phyloP scores from a whole-genome alignment of 53 echinoderm and acorn worm species.

The Zoroaster sp. region DNA sequence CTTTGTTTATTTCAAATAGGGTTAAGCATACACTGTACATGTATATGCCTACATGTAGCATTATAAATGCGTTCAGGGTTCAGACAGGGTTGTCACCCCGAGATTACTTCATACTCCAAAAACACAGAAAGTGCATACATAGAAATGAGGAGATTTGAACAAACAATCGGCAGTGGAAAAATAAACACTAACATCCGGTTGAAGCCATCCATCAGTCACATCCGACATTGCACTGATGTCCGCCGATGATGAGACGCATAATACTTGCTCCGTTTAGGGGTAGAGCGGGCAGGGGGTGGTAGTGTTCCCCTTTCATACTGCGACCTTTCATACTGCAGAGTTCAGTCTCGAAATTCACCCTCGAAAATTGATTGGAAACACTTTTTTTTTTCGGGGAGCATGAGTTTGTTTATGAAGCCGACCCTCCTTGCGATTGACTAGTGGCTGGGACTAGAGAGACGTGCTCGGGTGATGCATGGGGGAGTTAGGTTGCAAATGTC shows the following conservation, averaged over 20 bases:
- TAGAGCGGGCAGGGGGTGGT: not conserved
- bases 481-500: not conserved
- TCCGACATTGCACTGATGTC: not conserved
- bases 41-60: not conserved
- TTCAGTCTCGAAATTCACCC: not conserved
- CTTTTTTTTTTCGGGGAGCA: not conserved
- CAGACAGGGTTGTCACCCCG: slow-evolving; percentile 11
- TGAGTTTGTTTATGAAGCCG: not conserved
- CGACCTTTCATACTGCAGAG: not conserved
- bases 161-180: slow-evolving; percentile 20
- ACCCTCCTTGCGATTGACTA: not conserved
- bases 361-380: not conserved
- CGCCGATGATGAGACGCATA: not conserved
- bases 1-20: not conserved
- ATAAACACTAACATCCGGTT: slow-evolving; percentile 42
- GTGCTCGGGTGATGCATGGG: not conserved
- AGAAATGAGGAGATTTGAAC: not conserved
- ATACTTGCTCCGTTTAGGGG: not conserved
- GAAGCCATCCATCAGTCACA: slow-evolving; percentile 22
- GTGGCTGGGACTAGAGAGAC: not conserved
- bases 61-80: not conserved
- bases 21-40: no score
- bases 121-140: not conserved
- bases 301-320: not conserved
- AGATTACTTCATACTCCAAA: not conserved